Conservation (phyloP, 2,797 vertebrate genomes). For the Leuciscus waleckii region DNA sequence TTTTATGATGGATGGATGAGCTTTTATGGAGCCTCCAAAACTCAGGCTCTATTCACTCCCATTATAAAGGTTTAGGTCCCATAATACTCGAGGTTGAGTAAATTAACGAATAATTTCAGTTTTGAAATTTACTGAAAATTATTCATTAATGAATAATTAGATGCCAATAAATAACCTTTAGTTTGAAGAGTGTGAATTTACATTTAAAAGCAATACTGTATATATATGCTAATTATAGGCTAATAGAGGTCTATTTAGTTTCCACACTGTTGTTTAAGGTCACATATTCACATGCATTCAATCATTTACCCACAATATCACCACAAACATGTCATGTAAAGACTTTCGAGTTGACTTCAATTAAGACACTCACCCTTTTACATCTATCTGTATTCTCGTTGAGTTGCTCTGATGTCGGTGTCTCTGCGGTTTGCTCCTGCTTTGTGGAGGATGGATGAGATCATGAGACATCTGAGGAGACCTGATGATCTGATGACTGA, state of each 20-base stretch:
- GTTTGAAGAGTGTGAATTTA: not conserved
- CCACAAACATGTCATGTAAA: not conserved
- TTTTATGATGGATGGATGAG: too few relatives aligned
- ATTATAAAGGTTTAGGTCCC: too few relatives aligned
- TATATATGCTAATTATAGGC: too few relatives aligned
- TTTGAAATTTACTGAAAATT: too few relatives aligned
- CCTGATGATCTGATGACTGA: not conserved
- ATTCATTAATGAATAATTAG: too few relatives aligned
- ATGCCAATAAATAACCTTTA: not conserved
- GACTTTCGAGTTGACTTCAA: not conserved
- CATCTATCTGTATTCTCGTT: constrained; percentile 4
- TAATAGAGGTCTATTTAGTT: not conserved
- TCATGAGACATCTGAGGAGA: not conserved
- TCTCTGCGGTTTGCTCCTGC: constrained; percentile 21
- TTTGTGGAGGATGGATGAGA: not conserved
- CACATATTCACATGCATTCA: not conserved
- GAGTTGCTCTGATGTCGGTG: not conserved
- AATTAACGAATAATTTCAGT: too few relatives aligned
- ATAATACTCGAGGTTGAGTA: too few relatives aligned
- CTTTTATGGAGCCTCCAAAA: too few relatives aligned
- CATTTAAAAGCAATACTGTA: not conserved
- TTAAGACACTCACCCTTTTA: constrained; percentile 40
- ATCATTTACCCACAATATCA: not conserved
- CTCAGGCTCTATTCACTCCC: too few relatives aligned
- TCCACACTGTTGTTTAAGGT: not conserved